phyloP scores from a whole-genome alignment of 2,888 invertebrate species.

The Stegophylla sp. region DNA sequence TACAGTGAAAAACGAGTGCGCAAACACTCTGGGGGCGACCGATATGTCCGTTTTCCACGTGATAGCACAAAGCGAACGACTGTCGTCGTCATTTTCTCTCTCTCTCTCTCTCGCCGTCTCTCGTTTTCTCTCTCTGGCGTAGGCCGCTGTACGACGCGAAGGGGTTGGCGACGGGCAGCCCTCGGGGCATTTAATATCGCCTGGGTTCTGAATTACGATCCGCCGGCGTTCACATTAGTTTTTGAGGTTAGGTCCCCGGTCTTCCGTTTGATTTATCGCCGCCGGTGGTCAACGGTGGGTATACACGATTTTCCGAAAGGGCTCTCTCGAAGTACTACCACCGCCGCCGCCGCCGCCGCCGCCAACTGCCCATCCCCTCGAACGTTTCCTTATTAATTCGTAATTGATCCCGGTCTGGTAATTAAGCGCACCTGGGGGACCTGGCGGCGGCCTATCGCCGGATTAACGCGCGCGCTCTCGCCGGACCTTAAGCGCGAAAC shows the following conservation, averaged over 20 bases:
- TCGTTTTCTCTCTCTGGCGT: neutral
- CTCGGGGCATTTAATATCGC: constrained; percentile 48
- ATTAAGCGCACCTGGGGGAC: constrained; percentile 59
- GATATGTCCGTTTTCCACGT: constrained; percentile 11
- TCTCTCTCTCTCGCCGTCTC: neutral
- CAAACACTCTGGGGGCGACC: neutral
- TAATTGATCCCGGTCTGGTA: constrained; percentile 59
- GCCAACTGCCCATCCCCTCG: neutral
- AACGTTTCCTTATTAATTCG: constrained; percentile 59
- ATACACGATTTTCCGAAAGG: constrained; percentile 53
- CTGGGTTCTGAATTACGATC: constrained; percentile 45
- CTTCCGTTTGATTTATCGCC: constrained; percentile 57
- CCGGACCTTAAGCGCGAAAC: constrained; percentile 56
- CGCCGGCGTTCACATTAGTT: constrained; percentile 54
- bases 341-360: neutral
- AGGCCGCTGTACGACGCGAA: neutral
- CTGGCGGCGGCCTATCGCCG: constrained; percentile 39
- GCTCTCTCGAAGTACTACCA: neutral
- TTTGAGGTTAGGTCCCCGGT: constrained; percentile 48
- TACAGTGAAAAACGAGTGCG: neutral
- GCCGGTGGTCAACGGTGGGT: constrained; percentile 52
- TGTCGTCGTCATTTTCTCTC: neutral
- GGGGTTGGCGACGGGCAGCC: constrained; percentile 2
- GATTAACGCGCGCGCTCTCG: constrained; percentile 47
- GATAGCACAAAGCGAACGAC: constrained; percentile 16